Evolutionary conservation across 2,797 vertebrate species (phyloP).

Genomic region (Pseudochirops corinnae): DNA sequence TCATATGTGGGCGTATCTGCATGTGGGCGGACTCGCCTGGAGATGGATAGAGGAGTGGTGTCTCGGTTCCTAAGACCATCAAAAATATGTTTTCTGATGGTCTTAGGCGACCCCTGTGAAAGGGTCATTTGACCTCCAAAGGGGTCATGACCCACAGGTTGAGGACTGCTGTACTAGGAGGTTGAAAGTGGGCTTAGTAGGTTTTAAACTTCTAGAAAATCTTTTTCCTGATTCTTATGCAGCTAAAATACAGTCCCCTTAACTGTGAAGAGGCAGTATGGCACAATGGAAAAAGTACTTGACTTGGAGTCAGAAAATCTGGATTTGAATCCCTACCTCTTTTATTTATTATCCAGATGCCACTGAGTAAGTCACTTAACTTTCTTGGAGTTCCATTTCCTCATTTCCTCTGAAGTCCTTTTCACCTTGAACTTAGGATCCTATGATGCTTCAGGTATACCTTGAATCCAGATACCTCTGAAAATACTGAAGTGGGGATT

Average conservation of each 20-base stretch:
- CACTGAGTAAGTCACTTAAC: background rate
- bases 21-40: no score
- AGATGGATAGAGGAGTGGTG: no score
- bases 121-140: no score
- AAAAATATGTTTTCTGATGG: no score
- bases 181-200: background rate
- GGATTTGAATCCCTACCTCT: background rate
- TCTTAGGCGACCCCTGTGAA: no score
- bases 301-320: background rate
- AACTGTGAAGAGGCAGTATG: background rate
- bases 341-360: background rate
- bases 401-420: background rate
- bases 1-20: no score
- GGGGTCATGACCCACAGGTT: no score
- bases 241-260: background rate
- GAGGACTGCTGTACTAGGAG: no score
- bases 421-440: background rate
- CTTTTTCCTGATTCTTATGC: background rate
- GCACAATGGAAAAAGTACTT: background rate
- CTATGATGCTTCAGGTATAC: background rate
- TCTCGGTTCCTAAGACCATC: no score
- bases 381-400: background rate
- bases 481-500: background rate
- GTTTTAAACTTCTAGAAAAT: background rate
- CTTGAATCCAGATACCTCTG: background rate